Evolutionary conservation across 2,888 invertebrate genomes (phyloP), one percentile per base, ranked within the genome.

Genomic region (Cephonodes hylas): DNA sequence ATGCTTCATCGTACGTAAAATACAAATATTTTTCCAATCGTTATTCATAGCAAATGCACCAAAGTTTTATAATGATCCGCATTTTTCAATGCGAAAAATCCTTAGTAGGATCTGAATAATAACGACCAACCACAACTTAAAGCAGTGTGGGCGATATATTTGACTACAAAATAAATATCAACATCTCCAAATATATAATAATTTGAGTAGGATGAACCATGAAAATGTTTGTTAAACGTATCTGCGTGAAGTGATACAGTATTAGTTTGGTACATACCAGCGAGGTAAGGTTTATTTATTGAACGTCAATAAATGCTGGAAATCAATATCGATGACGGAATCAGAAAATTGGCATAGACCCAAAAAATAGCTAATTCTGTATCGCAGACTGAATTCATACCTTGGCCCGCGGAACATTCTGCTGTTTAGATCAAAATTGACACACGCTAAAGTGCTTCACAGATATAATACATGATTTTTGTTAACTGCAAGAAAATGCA

Each of bases 351-450:
- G 80, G 80, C 76, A 58, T 60, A 58, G 46, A 45, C 64, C 75
- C 77, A 79, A 70, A 67, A 65, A 68, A 71, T 73, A 75, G 73
- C 74, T 72, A 73, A 73, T 72, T 70, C 66, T 74, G 67, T 73
- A 64, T 61, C 67, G 61, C 65, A 64, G 63, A 65, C 63, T 53
- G 45, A 61, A 58, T 60, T 60, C 53, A 27, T 42, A 38, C 53
- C 25, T 25, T 42, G 60, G 25, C 7, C 13, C 6, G n/a, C 18
- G 53, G 38, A 60, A 42, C 25, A 48, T 48, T 48, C 23, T 3
- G 48, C 46, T 25, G 48, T 46, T n/a, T 38, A 38, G 18, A 8
- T 10, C n/a, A 10, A 38, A 38, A n/a, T 13, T 38, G 38, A 38
- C 13, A 13, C 13, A 34, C n/a, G 34, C 13, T 13, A 38, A 10